phyloP scores from a whole-genome alignment of 2,797 vertebrate species.

The Cynopterus sphinx region DNA sequence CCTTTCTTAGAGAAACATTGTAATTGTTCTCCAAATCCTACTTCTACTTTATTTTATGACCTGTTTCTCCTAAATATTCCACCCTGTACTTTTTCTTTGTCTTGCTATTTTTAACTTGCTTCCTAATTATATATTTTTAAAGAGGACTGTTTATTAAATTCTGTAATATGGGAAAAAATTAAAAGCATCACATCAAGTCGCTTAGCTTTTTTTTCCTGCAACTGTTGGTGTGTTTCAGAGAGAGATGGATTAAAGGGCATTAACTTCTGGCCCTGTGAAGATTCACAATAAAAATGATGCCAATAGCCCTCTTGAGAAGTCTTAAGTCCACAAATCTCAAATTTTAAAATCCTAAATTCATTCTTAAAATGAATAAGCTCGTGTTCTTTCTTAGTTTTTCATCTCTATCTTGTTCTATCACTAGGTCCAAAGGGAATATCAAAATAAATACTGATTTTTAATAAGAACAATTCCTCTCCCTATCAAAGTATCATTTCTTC shows the following conservation, averaged over 20 bases:
- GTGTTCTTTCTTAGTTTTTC: neutral
- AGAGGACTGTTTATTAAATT: neutral
- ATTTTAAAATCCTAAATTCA: neutral
- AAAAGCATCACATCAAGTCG: neutral
- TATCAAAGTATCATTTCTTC: neutral
- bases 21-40: neutral
- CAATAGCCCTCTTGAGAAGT: neutral
- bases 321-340: neutral
- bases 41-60: neutral
- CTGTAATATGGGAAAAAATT: neutral
- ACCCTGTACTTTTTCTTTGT: neutral
- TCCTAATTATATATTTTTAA: neutral
- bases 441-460: conserved; percentile 14
- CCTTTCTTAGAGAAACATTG: neutral
- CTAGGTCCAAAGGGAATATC: neutral
- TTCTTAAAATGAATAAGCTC: neutral
- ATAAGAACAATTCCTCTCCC: neutral
- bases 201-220: neutral
- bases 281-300: conserved; percentile 31
- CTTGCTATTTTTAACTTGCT: neutral
- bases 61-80: neutral
- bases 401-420: conserved; percentile 3
- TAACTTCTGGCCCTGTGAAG: neutral
- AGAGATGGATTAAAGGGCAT: neutral
- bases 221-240: neutral